Evolutionary conservation across 1,140 invertebrate species (phyloP), one percentile per base, ranked within the genome.

Genomic region (Euura lappo): DNA sequence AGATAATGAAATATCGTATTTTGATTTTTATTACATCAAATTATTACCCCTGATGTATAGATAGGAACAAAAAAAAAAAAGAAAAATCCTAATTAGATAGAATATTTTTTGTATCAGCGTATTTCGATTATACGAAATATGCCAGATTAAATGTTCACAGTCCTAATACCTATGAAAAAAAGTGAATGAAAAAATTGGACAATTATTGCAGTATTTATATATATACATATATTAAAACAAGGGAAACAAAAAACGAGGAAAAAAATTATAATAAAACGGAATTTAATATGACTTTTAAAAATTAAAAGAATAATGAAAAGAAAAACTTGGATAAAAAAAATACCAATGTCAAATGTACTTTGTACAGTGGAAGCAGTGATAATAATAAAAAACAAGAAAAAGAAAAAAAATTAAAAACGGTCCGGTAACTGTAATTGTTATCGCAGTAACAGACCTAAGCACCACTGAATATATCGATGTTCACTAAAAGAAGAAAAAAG

Each of bases 381-480:
- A 60, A 8, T 60, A 60, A 60, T 11, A 60, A 60, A 60, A 60
- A 5, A n/a, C n/a, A 28, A 28, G 28, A 28, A 28, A 28, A 28
- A 28, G 1, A 28, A 28, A 28, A 28, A 1, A 1, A 28, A 28
- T 28, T 3, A 60, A 2, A n/a, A 60, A 6, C 13, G 13, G 8
- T 60, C 51, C 13, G 51, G 13, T 60, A 60, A 60, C 51, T 28
- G 28, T 60, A 11, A 60, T 0, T 60, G 3, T n/a, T 60, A 60
- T 11, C 51, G 6, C 6, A 60, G 13, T n/a, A 60, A n/a, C 51
- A 5, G 51, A 60, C 51, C 51, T 60, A 60, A 60, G 28, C 51
- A 60, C 51, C 51, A 60, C 51, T 60, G 51, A 60, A 60, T 60
- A 60, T 60, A 60, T 60, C 51, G 13, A 11, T 60, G 51, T 60